These are phyloP conservation scores for Drosophila bunnanda DNA, from an alignment of 2,888 invertebrate genomes.

Conservation along the genomic window DNA sequence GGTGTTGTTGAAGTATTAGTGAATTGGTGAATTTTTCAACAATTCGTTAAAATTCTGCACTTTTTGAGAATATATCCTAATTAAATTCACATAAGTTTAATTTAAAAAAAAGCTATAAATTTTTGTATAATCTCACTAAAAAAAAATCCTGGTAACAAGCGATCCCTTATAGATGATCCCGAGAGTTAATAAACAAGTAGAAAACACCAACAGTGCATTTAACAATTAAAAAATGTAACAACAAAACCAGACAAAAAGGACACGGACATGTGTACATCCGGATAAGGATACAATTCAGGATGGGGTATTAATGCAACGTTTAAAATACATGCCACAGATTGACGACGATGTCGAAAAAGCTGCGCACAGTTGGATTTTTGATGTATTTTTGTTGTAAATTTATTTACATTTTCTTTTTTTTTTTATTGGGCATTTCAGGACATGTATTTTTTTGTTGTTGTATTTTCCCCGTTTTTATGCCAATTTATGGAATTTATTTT, in stretches of 20 bases:
- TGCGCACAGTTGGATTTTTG: slow-evolving; percentile 10
- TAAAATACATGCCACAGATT: slow-evolving; percentile 73
- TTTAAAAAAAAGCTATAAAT: too few species aligned
- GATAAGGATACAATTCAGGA: slow-evolving; percentile 21
- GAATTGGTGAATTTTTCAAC: not conserved
- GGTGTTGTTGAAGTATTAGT: not conserved
- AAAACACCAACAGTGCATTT: not conserved
- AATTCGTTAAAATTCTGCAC: too few species aligned
- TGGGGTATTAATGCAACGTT: slow-evolving; percentile 72
- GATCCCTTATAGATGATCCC: not conserved
- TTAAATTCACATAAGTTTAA: not conserved
- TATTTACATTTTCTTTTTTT: slow-evolving; percentile 1
- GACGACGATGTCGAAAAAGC: slow-evolving; percentile 59
- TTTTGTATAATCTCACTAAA: not conserved
- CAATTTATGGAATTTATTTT: slow-evolving; percentile 73
- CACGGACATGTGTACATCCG: slow-evolving; percentile 6
- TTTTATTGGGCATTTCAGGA: slow-evolving; percentile 5
- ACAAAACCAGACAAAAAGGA: not conserved
- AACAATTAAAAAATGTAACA: slow-evolving; percentile 10
- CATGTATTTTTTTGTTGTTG: slow-evolving; percentile 6
- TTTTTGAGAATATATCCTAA: not conserved
- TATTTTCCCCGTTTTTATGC: slow-evolving; percentile 31
- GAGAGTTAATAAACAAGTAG: not conserved
- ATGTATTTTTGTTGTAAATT: not conserved
- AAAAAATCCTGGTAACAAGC: not conserved